Evolutionary conservation across 92 coral and sea anemone species (phyloP), one percentile per base, ranked within the genome.

Genomic region (Zoanthus solanderi): DNA sequence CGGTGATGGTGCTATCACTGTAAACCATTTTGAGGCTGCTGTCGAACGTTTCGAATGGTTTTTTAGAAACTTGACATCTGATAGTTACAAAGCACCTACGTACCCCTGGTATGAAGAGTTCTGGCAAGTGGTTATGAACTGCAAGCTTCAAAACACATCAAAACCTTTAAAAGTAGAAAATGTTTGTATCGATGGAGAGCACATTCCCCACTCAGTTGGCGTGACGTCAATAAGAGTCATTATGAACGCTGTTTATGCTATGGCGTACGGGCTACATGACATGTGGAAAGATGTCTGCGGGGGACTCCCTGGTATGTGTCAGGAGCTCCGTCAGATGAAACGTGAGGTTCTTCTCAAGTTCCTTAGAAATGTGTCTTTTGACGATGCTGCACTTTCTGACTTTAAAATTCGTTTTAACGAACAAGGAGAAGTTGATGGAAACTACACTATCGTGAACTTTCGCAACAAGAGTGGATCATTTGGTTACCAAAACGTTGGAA

Each of bases 171-270:
- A 78, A 13, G 45, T 23, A 14, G 1, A 74, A 32, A 78, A 42
- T 9, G 47, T 77, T 48, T 78, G 86, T 16, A 78, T 74, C 29
- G 54, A 85, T 29, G 92, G 88, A 37, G 88, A 65, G 34, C 84
- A 44, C 16, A 50, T 71, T 52, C 45, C 86, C 18, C 63, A 28
- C 6, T 31, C 47, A 4, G 52, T 90, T 16, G 82, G 83, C 7
- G 71, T 85, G 37, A 88, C 92, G 42, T 88, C 92, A 8, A 86
- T 90, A 46, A 87, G 75, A 17, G 71, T 88, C 29, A 88, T 90
- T 23, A 79, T 90, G 82, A 90, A 90, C 71, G 89, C 92, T 1
- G 87, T 90, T 44, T 85, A 90, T 69, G 92, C 92, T 31, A 90
- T 90, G 92, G 87, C 84, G 61, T 50, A 85, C 46, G 92, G 89